Conservation (phyloP, 2,888 invertebrate species). For the Tricholauxania praeusta region DNA sequence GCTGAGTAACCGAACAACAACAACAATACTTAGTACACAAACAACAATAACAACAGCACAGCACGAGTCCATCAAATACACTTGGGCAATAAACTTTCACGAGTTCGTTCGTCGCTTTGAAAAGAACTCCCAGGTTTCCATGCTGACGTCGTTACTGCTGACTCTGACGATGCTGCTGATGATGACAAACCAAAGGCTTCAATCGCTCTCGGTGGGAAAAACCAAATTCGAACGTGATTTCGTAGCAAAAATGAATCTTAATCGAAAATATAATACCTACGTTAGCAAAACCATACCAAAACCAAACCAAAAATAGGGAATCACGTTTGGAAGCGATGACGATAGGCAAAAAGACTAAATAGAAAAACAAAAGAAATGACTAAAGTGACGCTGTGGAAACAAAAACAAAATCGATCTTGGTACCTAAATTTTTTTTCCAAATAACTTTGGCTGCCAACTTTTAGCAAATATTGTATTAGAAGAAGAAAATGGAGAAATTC, state of each 20-base stretch:
- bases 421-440: too few relatives aligned
- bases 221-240: conserved; percentile 29
- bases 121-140: conserved; percentile 11
- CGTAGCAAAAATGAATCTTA: conserved; percentile 25
- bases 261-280: conserved; percentile 10
- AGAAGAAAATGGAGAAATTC: too few relatives aligned
- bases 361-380: too few relatives aligned
- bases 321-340: not conserved
- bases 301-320: not conserved
- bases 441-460: too few relatives aligned
- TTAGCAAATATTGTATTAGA: too few relatives aligned
- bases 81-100: conserved; percentile 16
- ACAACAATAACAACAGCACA: not conserved
- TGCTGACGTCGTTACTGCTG: not conserved
- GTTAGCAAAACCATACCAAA: too few relatives aligned
- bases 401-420: too few relatives aligned
- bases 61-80: conserved; percentile 2
- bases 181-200: not conserved
- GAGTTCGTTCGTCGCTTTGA: not conserved
- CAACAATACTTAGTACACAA: too few relatives aligned
- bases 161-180: conserved; percentile 8
- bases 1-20: too few relatives aligned
- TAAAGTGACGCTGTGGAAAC: too few relatives aligned
- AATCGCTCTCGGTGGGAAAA: conserved; percentile 2
- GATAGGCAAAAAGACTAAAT: too few relatives aligned